A percentile compares a stretch with the other conserved stretches of the same genome.
Conservation (phyloP, 2,113 vertebrate genomes). For the Tetrao urogallus region DNA sequence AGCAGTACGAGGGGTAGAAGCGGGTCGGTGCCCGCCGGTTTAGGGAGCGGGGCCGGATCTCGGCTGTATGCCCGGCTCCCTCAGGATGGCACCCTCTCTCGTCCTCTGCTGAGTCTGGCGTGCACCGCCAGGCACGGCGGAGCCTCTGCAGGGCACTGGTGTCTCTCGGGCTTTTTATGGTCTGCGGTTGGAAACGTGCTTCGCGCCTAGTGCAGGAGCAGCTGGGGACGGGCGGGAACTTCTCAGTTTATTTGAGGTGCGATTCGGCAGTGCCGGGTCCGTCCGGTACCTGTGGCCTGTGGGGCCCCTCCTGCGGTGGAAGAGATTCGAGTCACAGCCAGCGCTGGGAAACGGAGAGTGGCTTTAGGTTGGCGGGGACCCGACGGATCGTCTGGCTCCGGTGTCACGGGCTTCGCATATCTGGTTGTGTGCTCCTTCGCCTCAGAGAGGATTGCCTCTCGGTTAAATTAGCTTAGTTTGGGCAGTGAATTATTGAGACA, state of each 20-base stretch:
- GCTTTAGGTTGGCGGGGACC: too few species aligned
- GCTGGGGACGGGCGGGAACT: not conserved
- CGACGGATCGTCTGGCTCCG: too few species aligned
- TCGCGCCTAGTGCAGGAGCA: not conserved
- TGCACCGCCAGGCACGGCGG: not conserved
- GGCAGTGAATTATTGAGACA: slow-evolving; percentile 18
- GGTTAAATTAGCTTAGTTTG: not conserved
- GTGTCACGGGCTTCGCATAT: not conserved
- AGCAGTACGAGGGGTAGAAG: too few species aligned
- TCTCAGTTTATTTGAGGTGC: not conserved
- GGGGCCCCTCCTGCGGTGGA: not conserved
- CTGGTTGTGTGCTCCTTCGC: not conserved
- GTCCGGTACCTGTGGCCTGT: not conserved
- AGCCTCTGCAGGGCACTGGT: not conserved
- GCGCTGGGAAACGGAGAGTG: not conserved
- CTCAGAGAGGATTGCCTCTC: not conserved
- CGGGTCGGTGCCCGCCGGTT: too few species aligned
- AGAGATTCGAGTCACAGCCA: not conserved
- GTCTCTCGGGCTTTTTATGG: not conserved
- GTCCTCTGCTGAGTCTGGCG: not conserved
- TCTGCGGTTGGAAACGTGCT: not conserved
- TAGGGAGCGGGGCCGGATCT: too few species aligned
- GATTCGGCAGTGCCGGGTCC: not conserved
- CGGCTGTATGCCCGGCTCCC: too few species aligned
- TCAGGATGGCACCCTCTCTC: not conserved